phyloP scores from a whole-genome alignment of 2,888 invertebrate species.

The Pandemis heparana region DNA sequence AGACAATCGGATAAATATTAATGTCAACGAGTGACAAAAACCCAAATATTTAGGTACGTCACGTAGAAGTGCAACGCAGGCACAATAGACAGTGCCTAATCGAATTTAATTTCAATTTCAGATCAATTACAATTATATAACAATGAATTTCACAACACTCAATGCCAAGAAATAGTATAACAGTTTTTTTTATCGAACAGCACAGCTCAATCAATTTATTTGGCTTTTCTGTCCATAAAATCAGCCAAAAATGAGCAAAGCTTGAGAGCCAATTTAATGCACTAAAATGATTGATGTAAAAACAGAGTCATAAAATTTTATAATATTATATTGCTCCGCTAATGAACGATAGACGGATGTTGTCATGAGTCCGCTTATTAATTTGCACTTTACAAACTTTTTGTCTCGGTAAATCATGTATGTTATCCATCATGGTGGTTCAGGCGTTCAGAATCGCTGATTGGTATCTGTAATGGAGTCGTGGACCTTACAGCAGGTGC shows the following conservation, averaged over 20 bases:
- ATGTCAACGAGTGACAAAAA: too few species aligned
- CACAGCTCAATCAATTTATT: not conserved
- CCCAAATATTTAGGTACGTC: too few species aligned
- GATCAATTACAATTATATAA: not conserved
- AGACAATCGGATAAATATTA: not conserved
- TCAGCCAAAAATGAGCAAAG: not conserved
- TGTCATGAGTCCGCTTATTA: constrained; percentile 20
- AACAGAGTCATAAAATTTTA: constrained; percentile 23
- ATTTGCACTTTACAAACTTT: constrained; percentile 19
- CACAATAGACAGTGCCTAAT: not conserved
- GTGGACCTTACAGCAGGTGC: constrained; percentile 56
- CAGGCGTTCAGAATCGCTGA: constrained; percentile 47
- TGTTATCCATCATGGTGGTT: constrained; percentile 41
- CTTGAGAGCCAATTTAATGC: constrained; percentile 11
- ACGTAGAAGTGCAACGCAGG: not conserved
- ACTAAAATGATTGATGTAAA: constrained; percentile 17
- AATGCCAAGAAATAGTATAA: not conserved
- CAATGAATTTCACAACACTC: not conserved
- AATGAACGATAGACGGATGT: constrained; percentile 33
- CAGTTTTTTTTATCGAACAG: not conserved
- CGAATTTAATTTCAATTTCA: not conserved
- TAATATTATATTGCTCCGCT: constrained; percentile 20
- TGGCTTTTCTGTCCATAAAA: not conserved
- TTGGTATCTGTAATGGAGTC: constrained; percentile 52
- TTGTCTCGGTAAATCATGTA: constrained; percentile 22